Evolutionary conservation across 2,113 vertebrate genomes (phyloP).

Genomic region (Lethenteron reissneri): DNA sequence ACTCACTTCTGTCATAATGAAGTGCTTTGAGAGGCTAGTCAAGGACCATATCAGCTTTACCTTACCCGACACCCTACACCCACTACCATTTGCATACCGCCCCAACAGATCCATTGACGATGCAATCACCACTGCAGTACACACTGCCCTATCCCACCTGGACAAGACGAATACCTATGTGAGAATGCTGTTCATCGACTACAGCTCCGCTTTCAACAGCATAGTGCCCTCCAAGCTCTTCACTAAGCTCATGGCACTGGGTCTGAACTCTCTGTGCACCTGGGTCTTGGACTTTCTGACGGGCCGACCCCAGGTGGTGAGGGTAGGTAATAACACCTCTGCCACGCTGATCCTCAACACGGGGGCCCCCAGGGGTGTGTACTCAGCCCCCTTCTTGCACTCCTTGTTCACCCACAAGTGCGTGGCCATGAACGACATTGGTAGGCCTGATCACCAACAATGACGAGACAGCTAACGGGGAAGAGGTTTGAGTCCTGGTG

Average conservation of each 20-base stretch:
- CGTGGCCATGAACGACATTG: neutral
- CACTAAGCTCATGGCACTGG: neutral
- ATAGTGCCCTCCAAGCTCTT: neutral
- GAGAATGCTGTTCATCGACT: neutral
- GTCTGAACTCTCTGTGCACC: neutral
- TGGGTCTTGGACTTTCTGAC: neutral
- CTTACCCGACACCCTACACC: neutral
- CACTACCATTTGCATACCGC: neutral
- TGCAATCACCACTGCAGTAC: neutral
- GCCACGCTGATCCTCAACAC: neutral
- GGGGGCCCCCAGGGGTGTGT: neutral
- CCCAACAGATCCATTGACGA: conserved; percentile 1
- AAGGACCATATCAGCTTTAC: neutral
- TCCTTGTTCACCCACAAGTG: neutral
- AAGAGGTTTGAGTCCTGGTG: neutral
- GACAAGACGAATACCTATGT: neutral
- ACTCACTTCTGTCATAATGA: neutral
- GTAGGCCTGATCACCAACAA: neutral
- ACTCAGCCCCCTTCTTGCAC: neutral
- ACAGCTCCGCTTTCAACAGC: neutral
- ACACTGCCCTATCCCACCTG: neutral
- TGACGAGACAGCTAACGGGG: neutral
- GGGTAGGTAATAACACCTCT: neutral
- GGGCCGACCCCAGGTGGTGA: neutral
- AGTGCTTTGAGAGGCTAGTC: conserved; percentile 1